phyloP scores from a whole-genome alignment of 2,888 invertebrate species.

The Acleris cristana region DNA sequence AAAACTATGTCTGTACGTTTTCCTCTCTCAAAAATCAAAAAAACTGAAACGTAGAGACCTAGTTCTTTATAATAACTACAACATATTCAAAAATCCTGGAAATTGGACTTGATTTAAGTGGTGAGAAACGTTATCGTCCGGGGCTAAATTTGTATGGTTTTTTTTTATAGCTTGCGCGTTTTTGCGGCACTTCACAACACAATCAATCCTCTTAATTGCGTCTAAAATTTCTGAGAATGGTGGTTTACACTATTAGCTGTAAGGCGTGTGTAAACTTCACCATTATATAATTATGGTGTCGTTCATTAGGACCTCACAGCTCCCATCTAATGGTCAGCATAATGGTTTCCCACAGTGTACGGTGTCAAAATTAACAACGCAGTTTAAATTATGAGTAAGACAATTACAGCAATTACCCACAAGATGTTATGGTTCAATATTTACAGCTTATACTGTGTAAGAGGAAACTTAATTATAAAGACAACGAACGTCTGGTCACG shows the following conservation, averaged over 20 bases:
- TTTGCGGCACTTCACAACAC: no score
- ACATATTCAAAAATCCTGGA: no score
- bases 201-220: no score
- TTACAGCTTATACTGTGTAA: constrained; percentile 13
- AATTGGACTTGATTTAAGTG: no score
- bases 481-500: neutral
- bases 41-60: no score
- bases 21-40: no score
- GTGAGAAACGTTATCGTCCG: no score
- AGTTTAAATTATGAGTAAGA: constrained; percentile 30
- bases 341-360: constrained; percentile 20
- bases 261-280: constrained; percentile 1
- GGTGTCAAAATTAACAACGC: constrained; percentile 31
- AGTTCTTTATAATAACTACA: no score
- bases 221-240: no score
- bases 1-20: no score
- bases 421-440: constrained; percentile 31
- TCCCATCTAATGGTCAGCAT: constrained; percentile 10
- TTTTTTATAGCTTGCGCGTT: no score
- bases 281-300: constrained; percentile 15
- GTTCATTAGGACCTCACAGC: constrained; percentile 8
- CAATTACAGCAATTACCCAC: constrained; percentile 31
- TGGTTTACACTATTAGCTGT: neutral
- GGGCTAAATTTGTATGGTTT: no score
- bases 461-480: constrained; percentile 15